Conservation (phyloP, 2,888 invertebrate genomes). For the Acronicta leporina region DNA sequence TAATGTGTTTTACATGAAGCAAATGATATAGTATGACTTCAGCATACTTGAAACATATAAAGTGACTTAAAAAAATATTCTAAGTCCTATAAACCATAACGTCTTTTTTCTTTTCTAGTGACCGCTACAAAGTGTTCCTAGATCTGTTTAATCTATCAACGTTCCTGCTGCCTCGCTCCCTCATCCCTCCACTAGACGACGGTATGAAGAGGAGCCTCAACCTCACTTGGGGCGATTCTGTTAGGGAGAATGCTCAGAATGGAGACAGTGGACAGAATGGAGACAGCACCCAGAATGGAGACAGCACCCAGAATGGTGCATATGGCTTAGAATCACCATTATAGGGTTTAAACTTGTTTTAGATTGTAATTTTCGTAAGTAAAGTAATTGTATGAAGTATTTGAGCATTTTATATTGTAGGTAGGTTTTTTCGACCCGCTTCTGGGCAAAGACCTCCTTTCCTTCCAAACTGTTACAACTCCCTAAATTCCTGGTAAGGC, state of each 20-base stretch:
- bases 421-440: too few species aligned
- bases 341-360: conserved; percentile 47
- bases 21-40: too few species aligned
- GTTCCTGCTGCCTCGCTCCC: conserved; percentile 96
- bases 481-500: too few species aligned
- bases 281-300: conserved; percentile 9
- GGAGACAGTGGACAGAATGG: conserved; percentile 5
- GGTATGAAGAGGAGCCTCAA: conserved; percentile 94
- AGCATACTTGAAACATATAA: too few species aligned
- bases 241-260: conserved; percentile 34
- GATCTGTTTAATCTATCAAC: conserved; percentile 99
- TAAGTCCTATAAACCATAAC: too few species aligned
- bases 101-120: conserved; percentile 89
- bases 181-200: conserved; percentile 96
- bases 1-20: too few species aligned
- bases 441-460: too few species aligned
- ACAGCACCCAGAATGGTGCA: conserved; percentile 12
- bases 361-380: conserved; percentile 19
- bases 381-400: background rate
- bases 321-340: conserved; percentile 61
- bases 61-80: too few species aligned
- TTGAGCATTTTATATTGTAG: background rate
- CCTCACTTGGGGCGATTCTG: conserved; percentile 85
- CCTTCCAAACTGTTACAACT: too few species aligned
- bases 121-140: conserved; percentile 99